Evolutionary conservation across 2,888 invertebrate species (phyloP).

Genomic region (Eurois occulta): DNA sequence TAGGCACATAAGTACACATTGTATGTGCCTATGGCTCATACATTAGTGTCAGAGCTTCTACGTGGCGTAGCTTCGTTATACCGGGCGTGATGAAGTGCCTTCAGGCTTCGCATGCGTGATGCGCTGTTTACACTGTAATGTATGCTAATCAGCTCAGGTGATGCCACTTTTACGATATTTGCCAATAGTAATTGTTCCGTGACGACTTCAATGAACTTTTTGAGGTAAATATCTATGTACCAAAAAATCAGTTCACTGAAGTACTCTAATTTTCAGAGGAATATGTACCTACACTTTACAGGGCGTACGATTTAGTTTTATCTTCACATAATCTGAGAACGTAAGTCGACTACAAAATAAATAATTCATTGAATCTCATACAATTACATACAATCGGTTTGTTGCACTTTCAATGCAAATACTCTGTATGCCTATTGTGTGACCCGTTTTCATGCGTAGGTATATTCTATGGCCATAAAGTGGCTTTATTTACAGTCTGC

Average conservation of each 20-base stretch:
- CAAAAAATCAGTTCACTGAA: not conserved
- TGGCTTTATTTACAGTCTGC: constrained; percentile 26
- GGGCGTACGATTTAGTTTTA: constrained; percentile 6
- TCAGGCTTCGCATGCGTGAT: constrained; percentile 76
- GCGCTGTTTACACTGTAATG: constrained; percentile 67
- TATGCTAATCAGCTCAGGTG: constrained; percentile 68
- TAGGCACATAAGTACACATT: constrained; percentile 38
- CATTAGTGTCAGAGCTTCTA: constrained; percentile 59
- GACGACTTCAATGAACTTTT: constrained; percentile 20
- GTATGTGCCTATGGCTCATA: constrained; percentile 42
- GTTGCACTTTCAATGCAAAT: constrained; percentile 55
- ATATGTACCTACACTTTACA: not conserved
- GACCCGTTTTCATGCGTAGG: constrained; percentile 22
- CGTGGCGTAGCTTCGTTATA: constrained; percentile 60
- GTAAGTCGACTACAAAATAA: constrained; percentile 43
- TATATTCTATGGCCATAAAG: constrained; percentile 9
- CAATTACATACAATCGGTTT: constrained; percentile 59
- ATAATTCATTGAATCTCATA: constrained; percentile 56
- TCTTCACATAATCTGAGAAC: constrained; percentile 28
- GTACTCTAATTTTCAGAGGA: not conserved
- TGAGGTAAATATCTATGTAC: constrained; percentile 10
- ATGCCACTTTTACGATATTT: constrained; percentile 58
- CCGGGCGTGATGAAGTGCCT: constrained; percentile 71
- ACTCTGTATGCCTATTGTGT: constrained; percentile 46
- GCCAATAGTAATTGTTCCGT: constrained; percentile 28